A percentile compares a stretch with the other conserved stretches of the same genome.
Conservation (phyloP, 1,140 invertebrate genomes). For the Ceratoteleas bidentatus region DNA sequence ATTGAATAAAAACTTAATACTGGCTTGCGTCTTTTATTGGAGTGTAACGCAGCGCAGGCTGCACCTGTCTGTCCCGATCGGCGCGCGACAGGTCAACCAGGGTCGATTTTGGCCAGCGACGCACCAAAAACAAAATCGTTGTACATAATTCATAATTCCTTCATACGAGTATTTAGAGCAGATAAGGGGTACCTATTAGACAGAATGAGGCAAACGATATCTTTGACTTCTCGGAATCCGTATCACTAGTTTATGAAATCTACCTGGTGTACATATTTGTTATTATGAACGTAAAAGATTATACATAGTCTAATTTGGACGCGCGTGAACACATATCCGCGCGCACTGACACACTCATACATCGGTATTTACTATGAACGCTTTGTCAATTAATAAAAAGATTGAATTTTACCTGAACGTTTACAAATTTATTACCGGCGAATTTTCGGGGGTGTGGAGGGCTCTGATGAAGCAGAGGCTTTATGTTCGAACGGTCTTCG, state of each 20-base stretch:
- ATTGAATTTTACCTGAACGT: conserved; percentile 76
- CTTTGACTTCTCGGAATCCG: conserved; percentile 73
- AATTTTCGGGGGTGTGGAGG: no score
- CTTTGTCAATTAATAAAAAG: conserved; percentile 82
- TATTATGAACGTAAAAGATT: conserved; percentile 69
- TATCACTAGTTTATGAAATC: conserved; percentile 80
- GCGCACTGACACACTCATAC: conserved; percentile 68
- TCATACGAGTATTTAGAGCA: conserved; percentile 61
- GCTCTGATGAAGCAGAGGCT: no score
- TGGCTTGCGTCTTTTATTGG: conserved; percentile 35
- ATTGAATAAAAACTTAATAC: conserved; percentile 35
- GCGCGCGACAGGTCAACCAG: conserved; percentile 49
- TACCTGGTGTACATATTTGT: conserved; percentile 80
- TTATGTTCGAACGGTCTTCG: no score
- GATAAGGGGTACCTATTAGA: conserved; percentile 61
- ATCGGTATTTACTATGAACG: conserved; percentile 80
- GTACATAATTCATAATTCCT: conserved; percentile 72
- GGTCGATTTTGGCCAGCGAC: conserved; percentile 54
- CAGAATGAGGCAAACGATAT: conserved; percentile 65
- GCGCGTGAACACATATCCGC: conserved; percentile 59
- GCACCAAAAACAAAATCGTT: conserved; percentile 58
- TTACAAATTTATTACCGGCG: no score
- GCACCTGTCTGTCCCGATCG: conserved; percentile 64
- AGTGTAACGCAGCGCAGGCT: conserved; percentile 44
- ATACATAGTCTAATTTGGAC: conserved; percentile 65